A percentile compares a stretch with the other conserved stretches of the same genome.
These are phyloP conservation scores for Mamestra brassicae DNA, from an alignment of 2,888 invertebrate genomes.

Conservation along the genomic window DNA sequence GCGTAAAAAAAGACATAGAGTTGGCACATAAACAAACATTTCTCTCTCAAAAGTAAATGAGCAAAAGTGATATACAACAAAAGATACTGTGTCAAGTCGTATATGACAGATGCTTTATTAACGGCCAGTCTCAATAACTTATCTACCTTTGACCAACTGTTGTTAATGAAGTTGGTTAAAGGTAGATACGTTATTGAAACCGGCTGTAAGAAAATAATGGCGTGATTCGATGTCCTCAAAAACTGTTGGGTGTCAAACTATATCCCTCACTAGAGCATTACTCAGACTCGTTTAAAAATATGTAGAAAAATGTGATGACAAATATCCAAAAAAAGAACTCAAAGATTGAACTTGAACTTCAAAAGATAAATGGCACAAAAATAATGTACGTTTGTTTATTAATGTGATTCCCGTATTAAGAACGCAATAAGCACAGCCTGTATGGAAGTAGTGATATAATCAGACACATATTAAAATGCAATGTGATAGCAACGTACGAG, in stretches of 20 bases:
- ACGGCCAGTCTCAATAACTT: too few relatives aligned
- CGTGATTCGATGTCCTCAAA: neutral
- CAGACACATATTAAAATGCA: conserved; percentile 46
- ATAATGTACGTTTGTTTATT: neutral
- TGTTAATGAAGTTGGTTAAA: too few relatives aligned
- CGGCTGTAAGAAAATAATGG: too few relatives aligned
- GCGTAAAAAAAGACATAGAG: conserved; percentile 19
- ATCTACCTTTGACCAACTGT: too few relatives aligned
- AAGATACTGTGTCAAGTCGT: neutral
- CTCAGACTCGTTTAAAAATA: neutral
- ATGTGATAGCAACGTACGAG: conserved; percentile 33
- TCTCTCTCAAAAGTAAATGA: conserved; percentile 29
- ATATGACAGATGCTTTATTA: neutral
- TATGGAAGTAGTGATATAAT: conserved; percentile 40
- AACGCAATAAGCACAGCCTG: conserved; percentile 22
- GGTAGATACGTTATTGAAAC: too few relatives aligned
- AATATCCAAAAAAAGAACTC: too few relatives aligned
- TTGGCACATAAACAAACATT: conserved; percentile 15
- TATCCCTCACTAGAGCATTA: neutral
- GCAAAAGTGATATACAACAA: neutral
- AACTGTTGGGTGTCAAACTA: neutral
- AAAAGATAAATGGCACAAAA: neutral
- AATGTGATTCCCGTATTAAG: conserved; percentile 14
- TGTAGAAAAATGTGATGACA: too few relatives aligned
- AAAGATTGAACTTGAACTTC: neutral